Base-by-base conservation (phyloP, 2,113 vertebrate genomes). In the Acrocephalus arundinaceus region DNA sequence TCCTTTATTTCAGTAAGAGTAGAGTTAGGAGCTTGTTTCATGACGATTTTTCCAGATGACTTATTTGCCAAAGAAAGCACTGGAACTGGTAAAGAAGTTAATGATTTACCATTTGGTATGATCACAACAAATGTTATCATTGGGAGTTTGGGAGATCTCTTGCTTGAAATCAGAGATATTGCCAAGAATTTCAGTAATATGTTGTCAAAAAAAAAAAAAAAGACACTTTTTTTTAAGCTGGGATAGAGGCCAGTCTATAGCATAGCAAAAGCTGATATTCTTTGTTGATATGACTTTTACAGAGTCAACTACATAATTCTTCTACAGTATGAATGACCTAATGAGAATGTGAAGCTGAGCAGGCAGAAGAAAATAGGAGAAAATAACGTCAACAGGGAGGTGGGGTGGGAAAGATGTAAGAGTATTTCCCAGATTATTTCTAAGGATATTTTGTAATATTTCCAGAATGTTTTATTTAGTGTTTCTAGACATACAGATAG, bases 21-120 rank as follows among this genome's bases (percentile, higher is more conserved):
- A 59, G 16, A 25, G 41, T 75, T 82, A 87, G 22, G 28, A 90
- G 43, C 20, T 61, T 52, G 71, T 72, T 93, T 88, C 77, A 30
- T 81, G 35, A 31, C 10, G 59, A 96, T 23, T 83, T 89, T 95
- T 93, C 79, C 33, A 41, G 95, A 75, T 41, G 7, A 70, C 46
- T 82, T 84, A 28, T 73, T 91, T 63, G 43, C 54, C 31, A 87
- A 93, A 31, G 9, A 84, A 96, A 93, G 33, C 37, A 18, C 27
- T 37, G 41, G 17, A 68, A 63, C 15, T 70, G 12, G 43, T 25
- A 31, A 90, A 81, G 15, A 66, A 72, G 12, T 65, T 46, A 37
- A 48, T 84, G 65, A 94, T 52, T 95, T 92, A 33, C 4, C 8
- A 23, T 76, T 21, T 37, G 33, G 46, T 57, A 77, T 55, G 71